Evolutionary conservation across 2,797 vertebrate species (phyloP).

Genomic region (Enteromius radiatus): DNA sequence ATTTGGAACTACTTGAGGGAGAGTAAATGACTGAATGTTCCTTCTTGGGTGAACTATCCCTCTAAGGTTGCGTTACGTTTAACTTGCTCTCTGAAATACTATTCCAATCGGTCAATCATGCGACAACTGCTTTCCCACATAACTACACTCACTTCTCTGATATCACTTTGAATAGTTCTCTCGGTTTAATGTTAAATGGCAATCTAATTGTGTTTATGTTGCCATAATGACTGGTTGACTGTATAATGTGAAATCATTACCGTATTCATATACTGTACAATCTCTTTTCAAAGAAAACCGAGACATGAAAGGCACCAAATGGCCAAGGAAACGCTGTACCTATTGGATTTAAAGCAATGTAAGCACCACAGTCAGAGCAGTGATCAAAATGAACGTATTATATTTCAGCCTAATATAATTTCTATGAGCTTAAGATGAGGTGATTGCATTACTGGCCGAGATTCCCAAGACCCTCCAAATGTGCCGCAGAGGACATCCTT

Average conservation of each 20-base stretch:
- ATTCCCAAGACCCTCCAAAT: slow-evolving; percentile 21
- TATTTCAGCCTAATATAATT: slow-evolving; percentile 23
- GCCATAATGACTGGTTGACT: neutral
- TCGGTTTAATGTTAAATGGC: neutral
- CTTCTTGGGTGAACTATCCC: too few relatives aligned
- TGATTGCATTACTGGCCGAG: slow-evolving; percentile 21
- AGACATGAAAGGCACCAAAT: neutral
- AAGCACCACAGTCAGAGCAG: neutral
- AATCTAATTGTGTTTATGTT: neutral
- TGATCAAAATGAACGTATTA: neutral
- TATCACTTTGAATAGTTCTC: neutral
- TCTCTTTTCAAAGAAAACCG: neutral
- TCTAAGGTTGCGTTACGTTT: neutral
- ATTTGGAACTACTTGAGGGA: too few relatives aligned
- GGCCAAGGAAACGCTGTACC: neutral
- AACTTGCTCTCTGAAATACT: neutral
- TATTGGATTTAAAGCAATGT: neutral
- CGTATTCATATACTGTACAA: neutral
- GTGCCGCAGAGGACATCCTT: slow-evolving; percentile 44
- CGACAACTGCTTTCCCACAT: slow-evolving; percentile 2
- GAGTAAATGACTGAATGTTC: too few relatives aligned
- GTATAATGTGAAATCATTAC: neutral
- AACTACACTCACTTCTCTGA: neutral
- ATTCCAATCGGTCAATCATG: neutral
- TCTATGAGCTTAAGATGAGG: slow-evolving; percentile 29